These are phyloP conservation scores for Drosophila vallismaia DNA, from an alignment of 2,888 invertebrate species.

Conservation along the genomic window DNA sequence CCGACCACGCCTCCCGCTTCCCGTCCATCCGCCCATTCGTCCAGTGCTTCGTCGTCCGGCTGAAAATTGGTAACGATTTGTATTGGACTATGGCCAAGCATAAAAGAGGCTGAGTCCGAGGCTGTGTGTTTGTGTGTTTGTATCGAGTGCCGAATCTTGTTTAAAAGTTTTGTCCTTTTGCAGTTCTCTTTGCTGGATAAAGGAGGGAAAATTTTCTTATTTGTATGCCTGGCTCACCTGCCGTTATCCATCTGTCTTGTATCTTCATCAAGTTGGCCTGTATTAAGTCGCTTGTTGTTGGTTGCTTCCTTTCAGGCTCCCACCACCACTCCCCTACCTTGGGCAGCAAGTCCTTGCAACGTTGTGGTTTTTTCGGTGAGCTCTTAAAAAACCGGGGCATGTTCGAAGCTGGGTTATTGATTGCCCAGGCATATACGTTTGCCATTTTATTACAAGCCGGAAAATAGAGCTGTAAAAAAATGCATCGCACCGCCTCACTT, in stretches of 20 bases:
- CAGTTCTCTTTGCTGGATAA: conserved; percentile 16
- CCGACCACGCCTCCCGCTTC: conserved; percentile 32
- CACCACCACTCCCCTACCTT: conserved; percentile 1
- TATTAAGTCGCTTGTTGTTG: conserved; percentile 76
- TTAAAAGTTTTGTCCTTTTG: conserved; percentile 61
- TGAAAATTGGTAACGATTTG: conserved; percentile 81
- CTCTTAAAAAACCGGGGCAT: conserved; percentile 45
- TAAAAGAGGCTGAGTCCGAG: conserved; percentile 56
- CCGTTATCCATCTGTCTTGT: conserved; percentile 78
- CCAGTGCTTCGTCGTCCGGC: conserved; percentile 44
- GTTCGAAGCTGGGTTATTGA: conserved; percentile 65
- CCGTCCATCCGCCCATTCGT: conserved; percentile 3
- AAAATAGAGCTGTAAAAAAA: conserved; percentile 46
- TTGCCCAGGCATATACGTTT: conserved; percentile 74
- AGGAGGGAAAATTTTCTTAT: conserved; percentile 67
- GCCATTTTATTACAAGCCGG: conserved; percentile 72
- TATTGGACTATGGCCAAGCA: conserved; percentile 58
- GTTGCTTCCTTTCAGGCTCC: conserved; percentile 19
- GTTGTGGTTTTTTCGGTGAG: conserved; percentile 43
- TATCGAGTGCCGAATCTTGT: conserved; percentile 38
- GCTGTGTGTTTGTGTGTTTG: conserved; percentile 29
- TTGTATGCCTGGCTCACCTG: conserved; percentile 75
- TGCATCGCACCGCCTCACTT: conserved; percentile 40
- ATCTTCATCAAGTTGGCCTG: conserved; percentile 77
- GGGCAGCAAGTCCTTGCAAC: conserved; percentile 44